Evolutionary conservation across 64 coral and sea anemone species (phyloP).

Genomic region (Astreopora myriophthalma): DNA sequence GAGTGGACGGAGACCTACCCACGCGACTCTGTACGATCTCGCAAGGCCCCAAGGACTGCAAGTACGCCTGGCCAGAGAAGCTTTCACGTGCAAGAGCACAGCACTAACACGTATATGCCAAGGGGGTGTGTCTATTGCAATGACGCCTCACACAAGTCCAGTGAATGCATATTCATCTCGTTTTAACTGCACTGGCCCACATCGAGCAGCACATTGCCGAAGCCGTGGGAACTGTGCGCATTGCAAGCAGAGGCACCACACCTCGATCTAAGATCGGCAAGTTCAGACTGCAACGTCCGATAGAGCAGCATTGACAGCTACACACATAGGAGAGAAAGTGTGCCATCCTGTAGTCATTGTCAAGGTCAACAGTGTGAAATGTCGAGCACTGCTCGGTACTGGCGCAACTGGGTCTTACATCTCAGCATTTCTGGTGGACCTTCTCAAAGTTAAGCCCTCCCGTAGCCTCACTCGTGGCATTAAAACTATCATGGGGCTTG

Average conservation of each 20-base stretch:
- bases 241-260: slow-evolving; percentile 11
- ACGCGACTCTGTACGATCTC: not conserved
- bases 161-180: not conserved
- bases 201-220: not conserved
- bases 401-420: not conserved
- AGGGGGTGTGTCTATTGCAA: not conserved
- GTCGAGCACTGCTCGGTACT: slow-evolving; percentile 11
- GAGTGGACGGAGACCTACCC: not conserved
- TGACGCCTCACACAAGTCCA: not conserved
- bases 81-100: not conserved
- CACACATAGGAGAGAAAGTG: slow-evolving; percentile 15
- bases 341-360: slow-evolving; percentile 48
- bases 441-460: slow-evolving; percentile 4
- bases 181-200: slow-evolving; percentile 13
- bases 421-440: not conserved
- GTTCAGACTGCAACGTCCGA: not conserved
- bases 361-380: slow-evolving; percentile 52
- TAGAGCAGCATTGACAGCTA: slow-evolving; percentile 14
- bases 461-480: slow-evolving; percentile 1
- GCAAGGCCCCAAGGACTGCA: not conserved
- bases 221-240: not conserved
- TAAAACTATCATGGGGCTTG: slow-evolving; percentile 30
- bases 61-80: not conserved
- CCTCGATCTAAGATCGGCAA: not conserved
- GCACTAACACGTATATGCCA: not conserved